Evolutionary conservation across 2,888 invertebrate genomes (phyloP), one percentile per base, ranked within the genome.

Genomic region (Lithophane ornitopus): DNA sequence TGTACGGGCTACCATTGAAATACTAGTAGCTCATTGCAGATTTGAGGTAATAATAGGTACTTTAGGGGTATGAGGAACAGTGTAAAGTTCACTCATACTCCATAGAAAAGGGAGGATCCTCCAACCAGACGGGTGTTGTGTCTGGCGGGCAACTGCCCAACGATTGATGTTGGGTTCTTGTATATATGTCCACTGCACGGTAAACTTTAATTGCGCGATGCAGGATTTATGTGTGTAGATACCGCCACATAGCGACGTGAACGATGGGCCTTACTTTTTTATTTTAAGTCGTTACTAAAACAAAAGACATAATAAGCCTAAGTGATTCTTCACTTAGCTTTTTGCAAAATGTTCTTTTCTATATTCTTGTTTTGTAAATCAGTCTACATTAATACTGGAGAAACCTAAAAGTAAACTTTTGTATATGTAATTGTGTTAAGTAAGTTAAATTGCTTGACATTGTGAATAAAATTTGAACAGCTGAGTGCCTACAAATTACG

Each of bases 401-500:
- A 28, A 44, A 7, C 7, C 8, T 16, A 3, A 39, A 46, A 46
- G 11, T 56, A 16, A 19, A 19, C 22, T 54, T 58, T 61, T 58
- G 26, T 44, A 8, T 63, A 54, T n/a, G 46, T 74, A 46, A 80
- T 71, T 65, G 14, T 74, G 73, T 78, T 73, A 63, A 63, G 54
- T 62, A 63, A 39, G 46, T 66, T 73, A 58, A 75, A 71, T 44
- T 59, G 12, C 61, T 28, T 39, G 39, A 58, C 14, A 76, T 78
- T 65, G 65, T 62, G 39, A 52, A 12, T 39, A 63, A 63, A 71
- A 76, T 65, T 77, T 70, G 26, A 78, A 49, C 61, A 73, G 22
- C 26, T 66, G 46, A 74, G 73, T 75, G 46, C 71, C 62, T 66
- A 66, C 44, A 70, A 85, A 86, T 76, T 74, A 72, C n/a, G 26